Evolutionary conservation across 2,888 invertebrate species (phyloP), one percentile per base, ranked within the genome.

Genomic region (Dioctria rufipes): DNA sequence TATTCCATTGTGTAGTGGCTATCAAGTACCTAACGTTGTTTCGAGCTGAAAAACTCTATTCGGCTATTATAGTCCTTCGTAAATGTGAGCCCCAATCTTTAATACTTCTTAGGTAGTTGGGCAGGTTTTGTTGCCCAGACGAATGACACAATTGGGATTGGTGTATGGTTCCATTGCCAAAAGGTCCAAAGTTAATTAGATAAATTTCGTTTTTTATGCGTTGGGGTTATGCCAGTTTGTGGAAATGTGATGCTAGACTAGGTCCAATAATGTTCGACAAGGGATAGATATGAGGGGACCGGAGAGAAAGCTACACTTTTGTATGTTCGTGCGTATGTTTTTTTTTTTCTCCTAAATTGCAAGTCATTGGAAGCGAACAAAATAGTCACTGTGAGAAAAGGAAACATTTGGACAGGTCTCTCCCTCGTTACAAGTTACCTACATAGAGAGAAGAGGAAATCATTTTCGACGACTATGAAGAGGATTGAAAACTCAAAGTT

Each of bases 161-260:
- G 43, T 43, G 60, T 58, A 42, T 25, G 46, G 75, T 61, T 61
- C 42, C 46, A 75, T 60, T 61, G 75, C 6, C 75, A 60, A 75
- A 58, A 61, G 75, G 58, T 42, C 75, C 58, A 75, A 75, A 75
- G 75, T 75, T 75, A 75, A 75, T 75, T 75, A 75, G 75, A 75
- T 75, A 75, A 75, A 75, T 60, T 75, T 75, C 60, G 75, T 58
- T 75, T 75, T 75, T 75, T 75, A 75, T 75, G 61, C 75, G 43
- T 42, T 5, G 75, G 43, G 75, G 75, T 60, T 60, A n/a, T 5
- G 43, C 37, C 46, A 11, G 46, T 2, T 37, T 40, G 43, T 60
- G 43, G 75, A 25, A 3, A 75, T 61, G 61, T 58, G 61, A 13
- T 58, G 43, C 60, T 4, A 13, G 37, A 3, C 25, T 6, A 25